Evolutionary conservation across 2,888 invertebrate genomes (phyloP), one percentile per base, ranked within the genome.

Genomic region (Pyrochroa serraticornis): DNA sequence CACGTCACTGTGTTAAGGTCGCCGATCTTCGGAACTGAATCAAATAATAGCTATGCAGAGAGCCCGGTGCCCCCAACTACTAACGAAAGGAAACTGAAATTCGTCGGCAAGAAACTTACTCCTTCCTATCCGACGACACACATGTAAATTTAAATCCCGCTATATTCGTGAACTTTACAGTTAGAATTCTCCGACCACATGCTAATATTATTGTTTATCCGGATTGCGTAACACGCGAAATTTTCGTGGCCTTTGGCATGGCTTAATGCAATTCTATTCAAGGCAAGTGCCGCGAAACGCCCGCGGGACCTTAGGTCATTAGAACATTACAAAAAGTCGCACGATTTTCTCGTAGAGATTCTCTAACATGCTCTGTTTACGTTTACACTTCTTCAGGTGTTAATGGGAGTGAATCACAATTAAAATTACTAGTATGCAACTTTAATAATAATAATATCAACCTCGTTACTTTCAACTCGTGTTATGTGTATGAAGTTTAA

Each of bases 51-150:
- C 41, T 34, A 41, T 22, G 22, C 22, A 22, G 36, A 9, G 43
- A n/a, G n/a, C n/a, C 37, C 37, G 31, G 43, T 43, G 45, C 43
- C 44, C 54, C 42, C 45, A 39, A 45, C 45, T 42, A 35, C 36
- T 33, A 31, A 46, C 51, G 46, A 49, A 51, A 51, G 42, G 52
- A 46, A 52, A 61, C 62, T 61, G 57, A 64, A 64, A 59, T 38
- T 47, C 42, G 46, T 46, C 32, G 30, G 38, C 38, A 42, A 50
- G 46, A 41, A 48, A 47, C 44, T 46, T 14, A 41, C 41, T n/a
- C n/a, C n/a, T 22, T 22, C 2, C 3, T 5, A 22, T 5, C 5
- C 22, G 22, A 22, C 22, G 22, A 22, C 22, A 22, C 34, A 30
- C 38, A 36, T 38, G 38, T 56, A 45, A 53, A 42, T 59, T 59